phyloP scores from a whole-genome alignment of 2,113 vertebrate genomes.

The Carettochelys insculpta region DNA sequence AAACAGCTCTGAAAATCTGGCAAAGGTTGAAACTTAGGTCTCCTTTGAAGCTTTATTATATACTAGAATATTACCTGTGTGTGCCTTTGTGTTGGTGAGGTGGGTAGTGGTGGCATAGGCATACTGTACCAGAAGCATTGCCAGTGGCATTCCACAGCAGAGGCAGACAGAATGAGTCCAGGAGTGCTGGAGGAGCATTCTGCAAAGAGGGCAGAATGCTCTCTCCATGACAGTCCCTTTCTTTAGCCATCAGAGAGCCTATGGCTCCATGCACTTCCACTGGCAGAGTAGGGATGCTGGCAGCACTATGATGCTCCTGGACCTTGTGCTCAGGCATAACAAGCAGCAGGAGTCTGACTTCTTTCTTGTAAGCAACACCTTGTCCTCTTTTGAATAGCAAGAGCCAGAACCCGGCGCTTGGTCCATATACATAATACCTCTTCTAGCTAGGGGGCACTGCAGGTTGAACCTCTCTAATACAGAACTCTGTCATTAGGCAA shows the following conservation, averaged over 20 bases:
- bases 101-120: not conserved
- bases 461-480: too few species aligned
- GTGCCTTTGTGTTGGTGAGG: not conserved
- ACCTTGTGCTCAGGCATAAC: not conserved
- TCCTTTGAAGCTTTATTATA: not conserved
- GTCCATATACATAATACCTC: not conserved
- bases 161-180: not conserved
- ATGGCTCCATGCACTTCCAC: not conserved
- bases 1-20: not conserved
- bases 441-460: not conserved
- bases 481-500: too few species aligned
- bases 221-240: not conserved
- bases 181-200: not conserved
- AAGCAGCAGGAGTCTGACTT: not conserved
- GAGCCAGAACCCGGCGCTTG: not conserved
- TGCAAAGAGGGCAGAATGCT: not conserved
- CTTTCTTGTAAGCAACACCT: not conserved
- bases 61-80: not conserved
- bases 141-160: not conserved
- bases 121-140: not conserved
- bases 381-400: not conserved
- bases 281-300: not conserved
- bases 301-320: not conserved
- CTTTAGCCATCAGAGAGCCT: not conserved
- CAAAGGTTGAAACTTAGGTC: not conserved